phyloP scores from a whole-genome alignment of 1,140 invertebrate genomes.

The Drosophila bifasciata region DNA sequence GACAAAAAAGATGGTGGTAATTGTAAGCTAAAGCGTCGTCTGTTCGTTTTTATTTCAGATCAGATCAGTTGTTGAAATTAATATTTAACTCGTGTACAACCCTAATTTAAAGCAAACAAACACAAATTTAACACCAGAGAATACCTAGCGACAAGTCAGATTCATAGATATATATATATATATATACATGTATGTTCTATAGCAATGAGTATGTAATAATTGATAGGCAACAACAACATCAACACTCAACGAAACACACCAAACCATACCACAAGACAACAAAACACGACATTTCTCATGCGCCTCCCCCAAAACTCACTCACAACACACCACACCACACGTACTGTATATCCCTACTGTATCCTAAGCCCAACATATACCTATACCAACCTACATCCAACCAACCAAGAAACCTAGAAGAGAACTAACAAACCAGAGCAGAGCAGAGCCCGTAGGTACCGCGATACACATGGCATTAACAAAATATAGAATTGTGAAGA shows the following conservation, averaged over 20 bases:
- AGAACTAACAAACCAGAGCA: slow-evolving; percentile 53
- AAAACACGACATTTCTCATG: slow-evolving; percentile 64
- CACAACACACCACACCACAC: slow-evolving; percentile 5
- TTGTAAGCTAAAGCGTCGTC: slow-evolving; percentile 83
- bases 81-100: slow-evolving; percentile 77
- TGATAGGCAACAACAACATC: slow-evolving; percentile 50
- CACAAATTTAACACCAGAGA: slow-evolving; percentile 57
- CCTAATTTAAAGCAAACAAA: slow-evolving; percentile 63
- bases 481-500: slow-evolving; percentile 72
- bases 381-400: slow-evolving; percentile 13
- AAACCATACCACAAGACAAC: slow-evolving; percentile 55
- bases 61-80: slow-evolving; percentile 82
- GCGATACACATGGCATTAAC: slow-evolving; percentile 53
- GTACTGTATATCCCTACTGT: too few species aligned
- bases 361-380: too few species aligned
- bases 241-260: slow-evolving; percentile 44
- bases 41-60: slow-evolving; percentile 81
- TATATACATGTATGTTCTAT: slow-evolving; percentile 65
- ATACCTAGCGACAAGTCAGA: slow-evolving; percentile 72
- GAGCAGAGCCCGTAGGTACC: slow-evolving; percentile 50
- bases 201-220: slow-evolving; percentile 68
- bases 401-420: slow-evolving; percentile 44
- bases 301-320: slow-evolving; percentile 34
- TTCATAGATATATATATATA: slow-evolving; percentile 50
- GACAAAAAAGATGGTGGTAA: slow-evolving; percentile 76